These are phyloP conservation scores for Rhogogaster chlorosoma DNA, from an alignment of 2,888 invertebrate species.

Conservation along the genomic window DNA sequence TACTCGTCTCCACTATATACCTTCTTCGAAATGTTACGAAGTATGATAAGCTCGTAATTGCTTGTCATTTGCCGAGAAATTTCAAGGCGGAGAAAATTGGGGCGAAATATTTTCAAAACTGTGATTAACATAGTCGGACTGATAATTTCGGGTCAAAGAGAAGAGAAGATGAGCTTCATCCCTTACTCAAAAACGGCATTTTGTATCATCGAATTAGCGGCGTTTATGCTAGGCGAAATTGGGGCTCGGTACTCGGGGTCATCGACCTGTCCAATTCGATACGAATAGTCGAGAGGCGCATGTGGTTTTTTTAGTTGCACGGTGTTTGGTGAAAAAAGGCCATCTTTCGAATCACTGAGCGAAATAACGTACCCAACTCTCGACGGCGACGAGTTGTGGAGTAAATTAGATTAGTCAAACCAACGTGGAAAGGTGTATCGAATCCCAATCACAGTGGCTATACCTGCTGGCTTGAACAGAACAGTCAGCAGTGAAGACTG, in stretches of 20 bases:
- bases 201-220: background rate
- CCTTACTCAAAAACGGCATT: background rate
- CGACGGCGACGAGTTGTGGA: background rate
- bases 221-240: background rate
- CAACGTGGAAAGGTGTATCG: constrained; percentile 46
- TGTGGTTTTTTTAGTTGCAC: constrained; percentile 51
- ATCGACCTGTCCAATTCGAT: constrained; percentile 34
- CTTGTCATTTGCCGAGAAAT: background rate
- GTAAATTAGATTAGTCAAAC: constrained; percentile 45
- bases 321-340: background rate
- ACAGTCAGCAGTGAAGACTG: constrained; percentile 45
- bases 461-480: background rate
- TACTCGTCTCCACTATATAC: background rate
- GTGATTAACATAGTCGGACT: background rate
- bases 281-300: background rate
- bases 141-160: background rate
- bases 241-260: background rate
- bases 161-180: background rate
- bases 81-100: background rate
- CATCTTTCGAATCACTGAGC: background rate
- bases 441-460: constrained; percentile 34
- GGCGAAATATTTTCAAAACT: background rate
- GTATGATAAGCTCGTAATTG: background rate
- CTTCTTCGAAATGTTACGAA: background rate
- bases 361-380: background rate